Conservation (phyloP, 2,113 vertebrate genomes). For the Cisticola juncidis region DNA sequence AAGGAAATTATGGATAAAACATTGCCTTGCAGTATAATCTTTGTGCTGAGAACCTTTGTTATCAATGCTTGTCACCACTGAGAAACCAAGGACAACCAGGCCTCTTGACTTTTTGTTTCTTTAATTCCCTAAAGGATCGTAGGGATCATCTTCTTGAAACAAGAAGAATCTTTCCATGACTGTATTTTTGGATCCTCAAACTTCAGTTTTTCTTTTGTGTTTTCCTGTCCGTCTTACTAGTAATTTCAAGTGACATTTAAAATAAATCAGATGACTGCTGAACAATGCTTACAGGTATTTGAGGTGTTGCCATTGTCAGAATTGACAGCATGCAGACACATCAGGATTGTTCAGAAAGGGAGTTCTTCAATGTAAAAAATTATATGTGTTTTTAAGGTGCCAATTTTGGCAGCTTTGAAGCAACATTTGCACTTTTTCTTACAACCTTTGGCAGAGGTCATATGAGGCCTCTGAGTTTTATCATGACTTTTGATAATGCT, state of each 20-base stretch:
- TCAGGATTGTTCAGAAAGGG: not conserved
- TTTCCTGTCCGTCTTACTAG: not conserved
- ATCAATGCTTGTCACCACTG: not conserved
- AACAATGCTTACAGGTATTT: slow-evolving; percentile 1
- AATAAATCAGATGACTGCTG: not conserved
- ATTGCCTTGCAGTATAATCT: not conserved
- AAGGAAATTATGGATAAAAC: not conserved
- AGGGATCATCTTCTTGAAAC: not conserved
- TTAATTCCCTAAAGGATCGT: not conserved
- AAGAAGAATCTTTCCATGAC: not conserved
- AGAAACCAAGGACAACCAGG: not conserved
- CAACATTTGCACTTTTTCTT: not conserved
- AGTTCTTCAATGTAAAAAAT: not conserved
- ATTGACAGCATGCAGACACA: slow-evolving; percentile 19
- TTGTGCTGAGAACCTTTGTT: not conserved
- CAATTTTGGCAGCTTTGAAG: not conserved
- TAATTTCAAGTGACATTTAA: slow-evolving; percentile 1
- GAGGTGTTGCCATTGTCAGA: slow-evolving; percentile 16
- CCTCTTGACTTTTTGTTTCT: not conserved
- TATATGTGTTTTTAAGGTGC: not conserved
- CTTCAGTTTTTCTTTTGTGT: not conserved
- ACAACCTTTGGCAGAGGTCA: not conserved
- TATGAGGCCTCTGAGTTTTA: not conserved
- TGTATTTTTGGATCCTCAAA: not conserved
- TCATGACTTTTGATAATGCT: not conserved